Evolutionary conservation across 2,888 invertebrate genomes (phyloP).

Genomic region (Copidosoma aretas): DNA sequence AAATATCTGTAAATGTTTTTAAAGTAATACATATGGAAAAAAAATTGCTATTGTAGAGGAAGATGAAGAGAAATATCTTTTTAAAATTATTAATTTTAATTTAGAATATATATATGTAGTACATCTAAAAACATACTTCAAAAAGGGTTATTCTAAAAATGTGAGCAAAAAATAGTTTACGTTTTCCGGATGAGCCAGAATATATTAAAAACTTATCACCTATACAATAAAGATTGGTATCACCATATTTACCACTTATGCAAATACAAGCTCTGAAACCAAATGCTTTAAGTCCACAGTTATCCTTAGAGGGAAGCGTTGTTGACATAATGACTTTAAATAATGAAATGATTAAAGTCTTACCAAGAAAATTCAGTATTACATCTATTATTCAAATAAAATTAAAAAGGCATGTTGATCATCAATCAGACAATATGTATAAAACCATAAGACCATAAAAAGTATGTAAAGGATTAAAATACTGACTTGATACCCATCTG

Average conservation of each 20-base stretch:
- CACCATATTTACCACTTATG: conserved; percentile 55
- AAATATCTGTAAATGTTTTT: too few relatives aligned
- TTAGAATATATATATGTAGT: too few relatives aligned
- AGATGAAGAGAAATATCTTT: too few relatives aligned
- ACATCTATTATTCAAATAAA: too few relatives aligned
- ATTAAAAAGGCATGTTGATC: conserved; percentile 48
- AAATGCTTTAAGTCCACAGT: conserved; percentile 49
- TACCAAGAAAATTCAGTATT: conserved; percentile 44
- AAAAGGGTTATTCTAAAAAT: conserved; percentile 40
- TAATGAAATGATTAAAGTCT: conserved; percentile 35
- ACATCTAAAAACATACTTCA: too few relatives aligned
- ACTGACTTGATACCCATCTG: conserved; percentile 22
- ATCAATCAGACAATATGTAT: conserved; percentile 48
- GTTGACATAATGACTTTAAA: conserved; percentile 43
- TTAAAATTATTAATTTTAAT: too few relatives aligned
- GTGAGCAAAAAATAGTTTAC: too few relatives aligned
- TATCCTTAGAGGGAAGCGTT: conserved; percentile 50
- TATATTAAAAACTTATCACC: conserved; percentile 41
- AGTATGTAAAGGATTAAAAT: conserved; percentile 33
- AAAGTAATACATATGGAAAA: too few relatives aligned
- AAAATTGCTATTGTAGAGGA: too few relatives aligned
- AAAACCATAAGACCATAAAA: conserved; percentile 48
- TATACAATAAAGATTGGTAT: conserved; percentile 55
- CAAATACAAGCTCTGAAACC: conserved; percentile 51
- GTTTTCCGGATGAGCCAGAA: too few relatives aligned